Conservation (phyloP, 1,140 invertebrate genomes). For the Steinernema khuongi region DNA sequence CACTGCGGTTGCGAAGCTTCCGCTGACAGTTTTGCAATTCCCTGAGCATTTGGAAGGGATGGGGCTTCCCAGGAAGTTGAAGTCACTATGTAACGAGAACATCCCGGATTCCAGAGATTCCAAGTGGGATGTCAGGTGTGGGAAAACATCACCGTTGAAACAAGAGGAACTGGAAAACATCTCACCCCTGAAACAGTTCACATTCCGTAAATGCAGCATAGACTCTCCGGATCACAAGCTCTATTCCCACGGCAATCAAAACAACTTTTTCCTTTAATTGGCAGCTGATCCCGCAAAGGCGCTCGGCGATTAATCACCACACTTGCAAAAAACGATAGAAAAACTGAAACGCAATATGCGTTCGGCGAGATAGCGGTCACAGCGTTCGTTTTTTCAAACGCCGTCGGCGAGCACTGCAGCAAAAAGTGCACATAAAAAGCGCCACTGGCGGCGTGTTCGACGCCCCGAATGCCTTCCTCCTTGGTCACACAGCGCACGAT, state of each 20-base stretch:
- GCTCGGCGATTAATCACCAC: too few relatives aligned
- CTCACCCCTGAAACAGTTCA: background rate
- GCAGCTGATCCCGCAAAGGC: too few relatives aligned
- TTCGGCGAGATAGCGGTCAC: too few relatives aligned
- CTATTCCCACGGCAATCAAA: background rate
- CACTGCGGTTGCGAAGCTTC: background rate
- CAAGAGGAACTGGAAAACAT: constrained; percentile 11
- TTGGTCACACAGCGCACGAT: background rate
- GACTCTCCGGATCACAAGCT: background rate
- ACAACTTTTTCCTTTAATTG: too few relatives aligned
- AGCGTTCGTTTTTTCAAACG: too few relatives aligned
- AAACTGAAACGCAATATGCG: too few relatives aligned
- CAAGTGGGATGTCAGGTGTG: background rate
- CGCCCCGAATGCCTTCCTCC: background rate
- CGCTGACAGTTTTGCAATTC: background rate
- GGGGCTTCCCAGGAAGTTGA: background rate
- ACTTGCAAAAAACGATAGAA: too few relatives aligned
- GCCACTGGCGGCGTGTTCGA: too few relatives aligned
- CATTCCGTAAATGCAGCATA: background rate
- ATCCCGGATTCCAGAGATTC: background rate
- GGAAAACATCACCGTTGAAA: background rate
- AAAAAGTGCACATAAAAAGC: constrained; percentile 4
- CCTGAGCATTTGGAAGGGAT: background rate
- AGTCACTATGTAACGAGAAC: background rate
- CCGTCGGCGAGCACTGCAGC: background rate